These are phyloP conservation scores for Oegoconia quadripuncta DNA, from an alignment of 2,888 invertebrate genomes.

Conservation along the genomic window DNA sequence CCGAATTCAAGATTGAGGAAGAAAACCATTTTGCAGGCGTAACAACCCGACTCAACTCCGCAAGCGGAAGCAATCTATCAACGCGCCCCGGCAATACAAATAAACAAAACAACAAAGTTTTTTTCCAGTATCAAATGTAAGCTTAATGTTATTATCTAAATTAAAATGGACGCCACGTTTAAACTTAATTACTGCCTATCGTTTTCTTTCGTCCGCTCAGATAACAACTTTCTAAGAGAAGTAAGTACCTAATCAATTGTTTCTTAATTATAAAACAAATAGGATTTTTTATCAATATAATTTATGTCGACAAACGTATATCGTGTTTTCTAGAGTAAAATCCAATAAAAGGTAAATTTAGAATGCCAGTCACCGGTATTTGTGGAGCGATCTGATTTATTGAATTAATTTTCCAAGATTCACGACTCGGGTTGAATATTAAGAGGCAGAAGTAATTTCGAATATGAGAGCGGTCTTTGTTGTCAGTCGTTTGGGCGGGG, in stretches of 20 bases:
- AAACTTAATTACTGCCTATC: constrained; percentile 40
- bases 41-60: constrained; percentile 29
- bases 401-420: constrained; percentile 70
- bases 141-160: constrained; percentile 32
- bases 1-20: constrained; percentile 45
- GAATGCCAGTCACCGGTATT: constrained; percentile 53
- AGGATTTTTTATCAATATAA: constrained; percentile 31
- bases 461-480: constrained; percentile 63
- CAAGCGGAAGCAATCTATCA: constrained; percentile 57
- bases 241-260: too few relatives aligned
- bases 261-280: too few relatives aligned
- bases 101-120: constrained; percentile 43
- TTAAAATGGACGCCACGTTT: constrained; percentile 33
- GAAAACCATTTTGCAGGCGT: constrained; percentile 46
- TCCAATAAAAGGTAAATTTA: constrained; percentile 47
- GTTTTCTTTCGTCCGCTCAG: constrained; percentile 30
- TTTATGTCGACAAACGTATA: constrained; percentile 36
- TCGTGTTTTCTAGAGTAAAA: constrained; percentile 23
- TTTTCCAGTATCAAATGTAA: constrained; percentile 36
- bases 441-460: constrained; percentile 66
- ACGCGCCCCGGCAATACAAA: constrained; percentile 53
- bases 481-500: constrained; percentile 44
- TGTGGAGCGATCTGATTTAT: constrained; percentile 60
- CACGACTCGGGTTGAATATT: constrained; percentile 59
- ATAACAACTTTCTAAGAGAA: constrained; percentile 25